Percentiles rank a stretch among this genome's conserved stretches.
Evolutionary conservation across 2,797 vertebrate species (phyloP).

Genomic region (Ciconia nigra): DNA sequence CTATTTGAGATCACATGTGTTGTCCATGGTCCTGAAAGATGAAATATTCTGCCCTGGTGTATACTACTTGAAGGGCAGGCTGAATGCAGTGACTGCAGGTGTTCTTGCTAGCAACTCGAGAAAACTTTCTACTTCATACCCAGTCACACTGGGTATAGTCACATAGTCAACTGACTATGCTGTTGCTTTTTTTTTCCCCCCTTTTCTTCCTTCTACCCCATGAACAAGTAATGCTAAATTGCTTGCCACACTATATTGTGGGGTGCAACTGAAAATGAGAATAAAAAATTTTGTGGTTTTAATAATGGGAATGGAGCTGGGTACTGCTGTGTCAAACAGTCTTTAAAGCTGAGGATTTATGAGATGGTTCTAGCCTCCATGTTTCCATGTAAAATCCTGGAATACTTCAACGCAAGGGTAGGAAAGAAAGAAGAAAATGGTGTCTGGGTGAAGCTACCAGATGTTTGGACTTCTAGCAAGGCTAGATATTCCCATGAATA

Average conservation of each 20-base stretch:
- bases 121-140: not conserved
- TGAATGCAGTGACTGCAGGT: not conserved
- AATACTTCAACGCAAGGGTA: not conserved
- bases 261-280: not conserved
- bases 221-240: not conserved
- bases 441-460: not conserved
- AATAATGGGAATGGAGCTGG: not conserved
- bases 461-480: not conserved
- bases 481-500: not conserved
- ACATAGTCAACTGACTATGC: not conserved
- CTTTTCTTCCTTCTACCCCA: not conserved
- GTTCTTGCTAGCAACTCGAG: not conserved
- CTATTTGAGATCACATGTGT: not conserved
- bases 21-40: constrained; percentile 20
- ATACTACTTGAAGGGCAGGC: not conserved
- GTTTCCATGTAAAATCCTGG: not conserved
- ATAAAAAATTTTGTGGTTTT: not conserved
- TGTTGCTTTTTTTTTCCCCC: rapidly evolving
- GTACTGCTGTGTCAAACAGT: not conserved
- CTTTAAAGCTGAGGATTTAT: not conserved
- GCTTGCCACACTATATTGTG: not conserved
- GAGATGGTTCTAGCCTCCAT: not conserved
- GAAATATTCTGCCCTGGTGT: not conserved
- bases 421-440: not conserved
- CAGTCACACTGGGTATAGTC: too few species aligned